Evolutionary conservation across 1,140 invertebrate genomes (phyloP), one percentile per base, ranked within the genome.

Genomic region (Cydia pomonella): DNA sequence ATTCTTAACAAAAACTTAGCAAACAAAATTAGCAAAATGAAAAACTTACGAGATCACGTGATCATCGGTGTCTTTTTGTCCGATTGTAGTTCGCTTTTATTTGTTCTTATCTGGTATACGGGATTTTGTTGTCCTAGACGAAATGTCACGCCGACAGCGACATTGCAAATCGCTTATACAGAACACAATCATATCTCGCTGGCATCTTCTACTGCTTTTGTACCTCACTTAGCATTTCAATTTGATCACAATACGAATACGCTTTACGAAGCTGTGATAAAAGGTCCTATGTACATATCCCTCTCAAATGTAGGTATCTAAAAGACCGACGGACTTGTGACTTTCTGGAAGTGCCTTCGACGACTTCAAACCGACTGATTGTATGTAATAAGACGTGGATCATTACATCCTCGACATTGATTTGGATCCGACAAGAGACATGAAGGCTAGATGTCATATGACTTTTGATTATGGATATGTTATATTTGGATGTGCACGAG

Each of bases 141-240:
- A 59, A 59, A 59, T 59, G 18, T 23, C 53, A 10, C 23, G 18
- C 21, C 9, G 10, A 1, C 12, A 59, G 7, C 9, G 10, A 1
- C 12, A 59, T 59, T 59, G 53, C 53, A 64, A 64, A 69, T 33
- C 25, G 18, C 29, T 69, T 41, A 18, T 16, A 29, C 13, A 66
- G 25, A 69, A 33, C 63, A 64, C 63, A 33, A 69, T 33, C 29
- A 12, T 69, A 33, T 33, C 64, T 18, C 7, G n/a, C 50, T 2
- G 33, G 2, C 33, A 69, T 33, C 64, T 69, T 18, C 64, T 18
- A 21, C 53, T 59, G 38, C 13, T 47, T 69, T 77, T 74, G 69
- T 77, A 21, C 50, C 29, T 69, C 50, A 73, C 72, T 78, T 77
- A 75, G 79, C 76, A 77, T 75, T 73, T 77, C 73, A 80, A 80